Conservation (phyloP, 1,140 invertebrate genomes). For the Arctopsyche grandis region DNA sequence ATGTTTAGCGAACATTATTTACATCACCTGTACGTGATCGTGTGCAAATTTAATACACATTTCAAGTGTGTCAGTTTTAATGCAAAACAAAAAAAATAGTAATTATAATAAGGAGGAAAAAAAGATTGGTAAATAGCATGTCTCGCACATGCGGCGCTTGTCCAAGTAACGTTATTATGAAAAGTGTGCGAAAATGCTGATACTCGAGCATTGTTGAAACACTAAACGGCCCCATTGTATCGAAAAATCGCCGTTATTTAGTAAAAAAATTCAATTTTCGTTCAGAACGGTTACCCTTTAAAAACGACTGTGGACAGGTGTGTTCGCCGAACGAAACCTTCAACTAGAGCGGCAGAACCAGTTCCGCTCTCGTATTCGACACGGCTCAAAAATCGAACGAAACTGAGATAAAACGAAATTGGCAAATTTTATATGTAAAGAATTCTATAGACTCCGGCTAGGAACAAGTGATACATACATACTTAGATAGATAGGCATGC, state of each 20-base stretch:
- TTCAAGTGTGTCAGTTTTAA: neutral
- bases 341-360: neutral
- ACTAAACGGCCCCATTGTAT: neutral
- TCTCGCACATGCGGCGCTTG: neutral
- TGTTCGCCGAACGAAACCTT: too few relatives aligned
- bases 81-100: neutral
- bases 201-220: neutral
- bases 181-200: conserved; percentile 13
- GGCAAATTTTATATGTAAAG: neutral
- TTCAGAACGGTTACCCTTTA: too few relatives aligned
- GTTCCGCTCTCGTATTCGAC: neutral
- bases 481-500: too few relatives aligned
- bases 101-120: neutral
- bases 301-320: too few relatives aligned
- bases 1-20: neutral
- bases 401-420: neutral
- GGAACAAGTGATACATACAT: neutral
- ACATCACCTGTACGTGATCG: neutral
- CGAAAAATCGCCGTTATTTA: neutral
- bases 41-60: neutral
- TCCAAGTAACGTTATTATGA: neutral
- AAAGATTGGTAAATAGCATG: neutral
- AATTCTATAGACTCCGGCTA: neutral
- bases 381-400: neutral
- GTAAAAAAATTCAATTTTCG: neutral